A percentile compares a stretch with the other conserved stretches of the same genome.
Evolutionary conservation across 2,113 vertebrate species (phyloP).

Genomic region (Pygoscelis antarcticus): DNA sequence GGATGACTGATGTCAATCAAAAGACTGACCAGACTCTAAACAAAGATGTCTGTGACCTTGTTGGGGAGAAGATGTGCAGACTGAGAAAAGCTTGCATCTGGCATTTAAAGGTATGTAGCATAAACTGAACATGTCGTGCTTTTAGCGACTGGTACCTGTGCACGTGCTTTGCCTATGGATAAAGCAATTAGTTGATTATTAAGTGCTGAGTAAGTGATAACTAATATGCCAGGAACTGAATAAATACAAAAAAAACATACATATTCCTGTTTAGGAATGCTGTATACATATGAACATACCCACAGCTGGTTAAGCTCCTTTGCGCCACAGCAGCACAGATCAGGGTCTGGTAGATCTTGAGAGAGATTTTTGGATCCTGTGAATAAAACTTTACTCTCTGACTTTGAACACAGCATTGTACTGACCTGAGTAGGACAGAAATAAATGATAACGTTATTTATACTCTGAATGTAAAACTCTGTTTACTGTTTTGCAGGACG

Average conservation of each 20-base stretch:
- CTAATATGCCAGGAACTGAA: background rate
- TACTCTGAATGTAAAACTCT: background rate
- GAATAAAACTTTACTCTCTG: background rate
- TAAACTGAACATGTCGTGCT: background rate
- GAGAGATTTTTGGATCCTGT: background rate
- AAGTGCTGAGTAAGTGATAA: background rate
- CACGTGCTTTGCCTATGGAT: background rate
- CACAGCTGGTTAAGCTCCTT: background rate
- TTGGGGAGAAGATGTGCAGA: background rate
- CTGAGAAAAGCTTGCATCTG: background rate
- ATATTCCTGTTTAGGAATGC: background rate
- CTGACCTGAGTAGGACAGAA: background rate
- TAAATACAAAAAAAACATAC: background rate
- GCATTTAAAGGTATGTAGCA: background rate
- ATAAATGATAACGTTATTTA: background rate
- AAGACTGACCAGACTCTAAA: background rate
- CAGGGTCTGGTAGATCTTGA: background rate
- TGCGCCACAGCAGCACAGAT: background rate
- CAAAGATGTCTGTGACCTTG: background rate
- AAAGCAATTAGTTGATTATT: background rate
- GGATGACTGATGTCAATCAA: background rate
- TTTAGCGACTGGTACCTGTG: background rate
- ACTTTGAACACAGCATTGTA: background rate
- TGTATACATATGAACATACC: accelerated
- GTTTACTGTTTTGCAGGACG: background rate